Evolutionary conservation across 2,888 invertebrate genomes (phyloP).

Genomic region (Thyatira batis): DNA sequence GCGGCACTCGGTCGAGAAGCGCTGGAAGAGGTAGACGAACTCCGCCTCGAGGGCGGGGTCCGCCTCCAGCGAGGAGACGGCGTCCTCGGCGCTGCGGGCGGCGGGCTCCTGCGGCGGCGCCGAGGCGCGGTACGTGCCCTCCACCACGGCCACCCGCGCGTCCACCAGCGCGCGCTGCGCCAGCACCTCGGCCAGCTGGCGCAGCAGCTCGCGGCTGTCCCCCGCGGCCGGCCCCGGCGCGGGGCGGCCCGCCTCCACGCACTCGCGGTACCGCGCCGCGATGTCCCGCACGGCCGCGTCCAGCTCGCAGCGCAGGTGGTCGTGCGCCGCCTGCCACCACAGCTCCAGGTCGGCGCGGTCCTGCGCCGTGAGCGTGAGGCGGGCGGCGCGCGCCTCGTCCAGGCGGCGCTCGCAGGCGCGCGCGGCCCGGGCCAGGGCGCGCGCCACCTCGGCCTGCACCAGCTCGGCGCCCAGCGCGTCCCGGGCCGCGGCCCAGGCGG

Average conservation of each 20-base stretch:
- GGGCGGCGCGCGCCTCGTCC: constrained; percentile 77
- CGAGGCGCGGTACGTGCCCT: constrained; percentile 78
- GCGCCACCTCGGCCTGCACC: constrained; percentile 89
- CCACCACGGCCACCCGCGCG: constrained; percentile 87
- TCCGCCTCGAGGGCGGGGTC: constrained; percentile 85
- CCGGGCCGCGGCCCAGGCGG: constrained; percentile 89
- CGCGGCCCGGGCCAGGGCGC: constrained; percentile 87
- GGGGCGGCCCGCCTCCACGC: constrained; percentile 73
- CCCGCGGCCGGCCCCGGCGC: constrained; percentile 51
- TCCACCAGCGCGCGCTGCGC: constrained; percentile 83
- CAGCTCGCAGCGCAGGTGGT: constrained; percentile 87
- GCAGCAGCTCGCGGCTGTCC: constrained; percentile 51
- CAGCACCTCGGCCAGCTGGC: constrained; percentile 49
- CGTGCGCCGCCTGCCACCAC: constrained; percentile 89
- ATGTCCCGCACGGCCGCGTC: constrained; percentile 86
- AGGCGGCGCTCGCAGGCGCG: constrained; percentile 85
- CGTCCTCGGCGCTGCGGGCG: constrained; percentile 58
- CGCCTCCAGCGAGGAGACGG: constrained; percentile 74
- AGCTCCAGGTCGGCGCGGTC: constrained; percentile 87
- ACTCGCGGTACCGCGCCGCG: constrained; percentile 85
- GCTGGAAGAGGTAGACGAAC: constrained; percentile 85
- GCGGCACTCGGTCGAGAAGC: constrained; percentile 84
- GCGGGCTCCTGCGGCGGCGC: constrained; percentile 28
- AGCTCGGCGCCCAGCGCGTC: constrained; percentile 89
- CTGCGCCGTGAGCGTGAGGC: constrained; percentile 85